Base-by-base conservation (phyloP, 2,888 invertebrate genomes). In the Scaptomyza reducta region DNA sequence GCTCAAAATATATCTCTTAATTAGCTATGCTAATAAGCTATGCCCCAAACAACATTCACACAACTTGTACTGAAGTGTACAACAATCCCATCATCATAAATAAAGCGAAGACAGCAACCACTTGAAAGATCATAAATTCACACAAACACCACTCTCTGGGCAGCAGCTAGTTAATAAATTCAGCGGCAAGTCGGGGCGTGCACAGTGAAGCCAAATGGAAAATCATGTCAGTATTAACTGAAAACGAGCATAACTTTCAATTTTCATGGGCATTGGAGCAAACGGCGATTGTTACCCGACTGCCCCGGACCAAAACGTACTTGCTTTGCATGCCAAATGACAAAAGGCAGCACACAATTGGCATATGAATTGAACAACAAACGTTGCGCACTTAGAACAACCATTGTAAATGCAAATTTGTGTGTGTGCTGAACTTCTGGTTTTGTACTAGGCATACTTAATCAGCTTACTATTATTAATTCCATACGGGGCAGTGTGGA, bases 21-120 rank as follows among this genome's bases (percentile, higher is more conserved):
- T 81, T 87, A 81, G 73, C 65, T 85, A 85, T 87, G 81, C 79
- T 81, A 81, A 81, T 81, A 58, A 60, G 77, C 69, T 38, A 5
- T 14, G 47, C 35, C 38, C 49, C 46, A 35, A 47, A 47, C 46
- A 31, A 27, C 33, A 33, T 33, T 38, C 41, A 50, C 41, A 57
- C 51, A 11, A 41, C 27, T 35, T 70, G 62, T 42, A 33, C 22
- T 31, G 18, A 18, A 18, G 33, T 38, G 25, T 33, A 44, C 46
- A 50, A 44, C 40, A 57, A 51, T 33, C 10, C 79, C 79, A 72
- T 72, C 68, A 87, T 29, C 86, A 86, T 86, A 83, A 87, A 83
- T 86, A 74, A 77, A 63, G 31, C 41, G 56, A 58, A 55, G 54
- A 64, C 67, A 64, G 65, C 38, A 64, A 49, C 57, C 53, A 53